Percentiles rank a stretch among this genome's conserved stretches.
Evolutionary conservation across 2,888 invertebrate species (phyloP).

Genomic region (Cyrtodaria siliqua): DNA sequence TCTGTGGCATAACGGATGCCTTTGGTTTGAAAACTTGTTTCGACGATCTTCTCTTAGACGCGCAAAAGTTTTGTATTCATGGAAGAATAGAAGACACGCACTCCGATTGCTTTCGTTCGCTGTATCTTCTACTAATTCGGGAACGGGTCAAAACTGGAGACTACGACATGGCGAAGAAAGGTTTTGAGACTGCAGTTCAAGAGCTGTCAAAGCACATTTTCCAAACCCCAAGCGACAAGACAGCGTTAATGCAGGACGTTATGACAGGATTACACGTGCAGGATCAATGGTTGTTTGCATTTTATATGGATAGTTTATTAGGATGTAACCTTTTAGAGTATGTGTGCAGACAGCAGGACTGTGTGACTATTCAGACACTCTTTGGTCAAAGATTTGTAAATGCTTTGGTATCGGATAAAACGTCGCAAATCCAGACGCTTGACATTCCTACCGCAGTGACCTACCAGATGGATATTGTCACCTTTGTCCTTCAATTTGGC

Average conservation of each 20-base stretch:
- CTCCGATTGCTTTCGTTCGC: not conserved
- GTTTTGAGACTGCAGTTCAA: not conserved
- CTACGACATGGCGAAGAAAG: not conserved
- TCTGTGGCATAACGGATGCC: not conserved
- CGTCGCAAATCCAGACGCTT: not conserved
- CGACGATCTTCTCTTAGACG: constrained; percentile 12
- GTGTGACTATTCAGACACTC: not conserved
- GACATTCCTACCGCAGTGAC: constrained; percentile 5
- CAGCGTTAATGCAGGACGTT: not conserved
- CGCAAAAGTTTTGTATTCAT: not conserved
- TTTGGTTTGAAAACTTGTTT: constrained; percentile 14
- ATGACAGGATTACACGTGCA: constrained; percentile 11
- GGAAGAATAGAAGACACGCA: not conserved
- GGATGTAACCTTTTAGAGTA: not conserved
- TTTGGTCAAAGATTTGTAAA: constrained; percentile 6
- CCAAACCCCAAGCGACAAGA: not conserved
- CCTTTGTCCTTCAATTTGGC: constrained; percentile 1
- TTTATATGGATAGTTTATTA: constrained; percentile 5
- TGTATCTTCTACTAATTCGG: not conserved
- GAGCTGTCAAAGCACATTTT: not conserved
- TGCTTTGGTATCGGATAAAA: not conserved
- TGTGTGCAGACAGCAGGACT: constrained; percentile 1
- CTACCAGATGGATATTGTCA: constrained; percentile 4
- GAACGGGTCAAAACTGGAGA: not conserved
- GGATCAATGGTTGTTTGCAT: constrained; percentile 31